Evolutionary conservation across 2,797 vertebrate genomes (phyloP).

Genomic region (Neomorphus geoffroyi): DNA sequence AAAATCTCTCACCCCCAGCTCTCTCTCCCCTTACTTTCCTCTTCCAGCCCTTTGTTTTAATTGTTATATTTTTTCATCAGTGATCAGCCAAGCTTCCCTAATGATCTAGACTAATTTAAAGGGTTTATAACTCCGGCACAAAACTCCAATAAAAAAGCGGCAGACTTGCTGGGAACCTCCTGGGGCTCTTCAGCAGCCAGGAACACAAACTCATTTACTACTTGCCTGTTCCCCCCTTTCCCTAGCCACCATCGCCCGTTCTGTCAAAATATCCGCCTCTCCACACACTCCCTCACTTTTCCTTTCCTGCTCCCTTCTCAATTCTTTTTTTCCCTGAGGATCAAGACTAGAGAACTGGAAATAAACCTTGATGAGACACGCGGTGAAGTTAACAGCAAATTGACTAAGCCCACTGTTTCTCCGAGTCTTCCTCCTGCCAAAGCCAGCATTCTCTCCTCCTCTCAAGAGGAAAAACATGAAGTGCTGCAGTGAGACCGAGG

Average conservation of each 20-base stretch:
- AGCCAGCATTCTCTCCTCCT: background rate
- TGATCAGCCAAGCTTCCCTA: conserved; percentile 80
- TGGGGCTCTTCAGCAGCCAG: conserved; percentile 65
- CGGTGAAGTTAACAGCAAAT: background rate
- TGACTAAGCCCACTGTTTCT: background rate
- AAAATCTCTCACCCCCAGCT: conserved; percentile 60
- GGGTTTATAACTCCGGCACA: conserved; percentile 74
- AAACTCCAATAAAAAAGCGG: conserved; percentile 76
- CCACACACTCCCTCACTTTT: background rate
- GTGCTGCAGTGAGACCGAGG: background rate
- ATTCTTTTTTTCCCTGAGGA: background rate
- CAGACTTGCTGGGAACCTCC: conserved; percentile 66
- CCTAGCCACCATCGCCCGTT: conserved; percentile 13
- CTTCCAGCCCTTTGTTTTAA: conserved; percentile 73
- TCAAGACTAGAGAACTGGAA: background rate
- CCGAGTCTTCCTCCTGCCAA: background rate
- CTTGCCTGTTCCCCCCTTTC: conserved; percentile 5
- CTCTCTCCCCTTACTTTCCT: conserved; percentile 40
- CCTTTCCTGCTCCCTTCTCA: background rate
- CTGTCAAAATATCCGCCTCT: background rate
- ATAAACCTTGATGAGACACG: background rate
- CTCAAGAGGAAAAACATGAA: background rate
- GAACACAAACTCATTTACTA: conserved; percentile 71
- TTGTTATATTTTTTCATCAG: conserved; percentile 81
- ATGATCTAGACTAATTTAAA: conserved; percentile 79